Conservation (phyloP, 2,113 vertebrate genomes). For the Monopterus albus region DNA sequence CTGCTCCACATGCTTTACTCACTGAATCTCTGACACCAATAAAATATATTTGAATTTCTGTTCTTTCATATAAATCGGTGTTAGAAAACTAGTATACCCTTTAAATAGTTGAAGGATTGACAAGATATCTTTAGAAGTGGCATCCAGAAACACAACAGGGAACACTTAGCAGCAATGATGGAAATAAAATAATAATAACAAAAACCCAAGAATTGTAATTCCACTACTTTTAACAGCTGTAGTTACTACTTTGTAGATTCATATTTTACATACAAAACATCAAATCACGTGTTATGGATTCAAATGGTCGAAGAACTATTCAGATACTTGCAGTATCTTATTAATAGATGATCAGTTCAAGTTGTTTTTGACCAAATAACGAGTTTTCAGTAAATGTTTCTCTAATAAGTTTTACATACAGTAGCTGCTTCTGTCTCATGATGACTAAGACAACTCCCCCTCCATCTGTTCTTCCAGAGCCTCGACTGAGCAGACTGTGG, state of each 20-base stretch:
- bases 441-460: conserved; percentile 17
- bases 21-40: background rate
- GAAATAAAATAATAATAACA: background rate
- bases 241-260: no score
- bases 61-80: background rate
- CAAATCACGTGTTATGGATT: no score
- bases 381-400: conserved; percentile 16
- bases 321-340: no score
- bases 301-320: no score
- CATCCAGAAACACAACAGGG: background rate
- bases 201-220: no score
- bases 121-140: background rate
- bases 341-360: no score
- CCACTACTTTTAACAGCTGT: no score
- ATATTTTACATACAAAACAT: no score
- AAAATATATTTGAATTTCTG: background rate
- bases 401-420: background rate
- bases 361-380: no score
- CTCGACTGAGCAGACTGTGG: conserved; percentile 57
- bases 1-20: background rate
- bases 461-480: conserved; percentile 21
- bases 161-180: background rate
- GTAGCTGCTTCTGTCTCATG: conserved; percentile 16
- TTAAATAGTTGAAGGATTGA: no score
- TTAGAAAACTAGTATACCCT: rapidly evolving